Conservation (phyloP, 2,797 vertebrate species). For the Falco peregrinus region DNA sequence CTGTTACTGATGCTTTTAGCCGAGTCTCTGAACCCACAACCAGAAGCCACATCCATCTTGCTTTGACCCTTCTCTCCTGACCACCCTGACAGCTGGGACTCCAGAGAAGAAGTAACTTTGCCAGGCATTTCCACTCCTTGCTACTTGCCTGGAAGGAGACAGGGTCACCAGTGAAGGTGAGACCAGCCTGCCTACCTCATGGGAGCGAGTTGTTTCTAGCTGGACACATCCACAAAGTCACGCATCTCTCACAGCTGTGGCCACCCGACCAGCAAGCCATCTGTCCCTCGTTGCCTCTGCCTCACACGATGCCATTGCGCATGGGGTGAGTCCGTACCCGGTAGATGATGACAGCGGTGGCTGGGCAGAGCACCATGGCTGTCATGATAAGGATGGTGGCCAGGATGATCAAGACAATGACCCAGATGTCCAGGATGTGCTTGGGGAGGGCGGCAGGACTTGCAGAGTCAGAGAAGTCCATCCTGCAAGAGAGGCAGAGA, state of each 20-base stretch:
- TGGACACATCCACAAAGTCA: not conserved
- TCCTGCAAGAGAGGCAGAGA: conserved; percentile 54
- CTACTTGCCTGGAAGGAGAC: not conserved
- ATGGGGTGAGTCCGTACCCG: conserved; percentile 78
- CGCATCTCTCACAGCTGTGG: not conserved
- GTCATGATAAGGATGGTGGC: conserved; percentile 83
- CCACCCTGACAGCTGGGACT: not conserved
- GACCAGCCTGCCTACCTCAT: not conserved
- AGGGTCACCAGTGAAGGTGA: accelerated
- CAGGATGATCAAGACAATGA: conserved; percentile 82
- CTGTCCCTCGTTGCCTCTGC: accelerated
- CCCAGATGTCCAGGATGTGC: conserved; percentile 83
- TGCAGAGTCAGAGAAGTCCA: conserved; percentile 43
- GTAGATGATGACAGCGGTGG: conserved; percentile 79
- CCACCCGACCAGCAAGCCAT: not conserved
- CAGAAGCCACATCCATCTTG: not conserved
- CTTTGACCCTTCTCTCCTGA: not conserved
- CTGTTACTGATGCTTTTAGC: not conserved
- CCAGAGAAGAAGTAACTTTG: not conserved
- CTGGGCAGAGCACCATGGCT: conserved; percentile 78
- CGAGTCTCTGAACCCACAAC: not conserved
- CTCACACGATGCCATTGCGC: conserved; percentile 71
- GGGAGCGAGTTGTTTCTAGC: not conserved
- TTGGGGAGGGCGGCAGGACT: conserved; percentile 59
- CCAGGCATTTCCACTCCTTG: not conserved